Evolutionary conservation across 2,797 vertebrate species (phyloP).

Genomic region (Neoniphon sammara): DNA sequence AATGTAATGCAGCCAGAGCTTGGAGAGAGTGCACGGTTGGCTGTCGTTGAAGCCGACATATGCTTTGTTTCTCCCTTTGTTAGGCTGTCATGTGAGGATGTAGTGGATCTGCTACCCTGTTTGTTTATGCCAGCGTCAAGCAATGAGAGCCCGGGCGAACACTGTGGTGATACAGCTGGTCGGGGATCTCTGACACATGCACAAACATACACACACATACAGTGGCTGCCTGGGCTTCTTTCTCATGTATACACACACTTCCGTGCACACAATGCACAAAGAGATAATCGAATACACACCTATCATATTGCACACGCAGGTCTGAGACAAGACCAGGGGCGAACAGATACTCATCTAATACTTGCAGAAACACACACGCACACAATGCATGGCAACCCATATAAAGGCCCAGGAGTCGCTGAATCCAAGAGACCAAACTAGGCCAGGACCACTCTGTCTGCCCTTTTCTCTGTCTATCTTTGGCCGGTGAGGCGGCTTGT

Average conservation of each 20-base stretch:
- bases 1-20: slow-evolving; percentile 27
- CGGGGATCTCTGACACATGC: slow-evolving; percentile 45
- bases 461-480: slow-evolving; percentile 44
- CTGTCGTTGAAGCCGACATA: slow-evolving; percentile 41
- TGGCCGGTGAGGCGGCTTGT: slow-evolving; percentile 61
- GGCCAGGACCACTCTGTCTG: slow-evolving; percentile 47
- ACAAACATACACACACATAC: slow-evolving; percentile 46
- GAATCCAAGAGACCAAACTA: slow-evolving; percentile 32
- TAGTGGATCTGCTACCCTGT: slow-evolving; percentile 63
- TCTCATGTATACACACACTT: background rate
- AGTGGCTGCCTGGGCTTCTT: slow-evolving; percentile 60
- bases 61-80: slow-evolving; percentile 73
- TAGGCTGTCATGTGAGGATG: slow-evolving; percentile 72
- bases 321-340: slow-evolving; percentile 15
- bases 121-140: slow-evolving; percentile 66
- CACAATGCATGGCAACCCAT: slow-evolving; percentile 22
- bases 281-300: slow-evolving; percentile 41
- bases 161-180: slow-evolving; percentile 55
- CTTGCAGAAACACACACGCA: slow-evolving; percentile 13
- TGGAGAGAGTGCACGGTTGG: slow-evolving; percentile 17
- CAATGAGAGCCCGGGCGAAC: slow-evolving; percentile 29
- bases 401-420: slow-evolving; percentile 25
- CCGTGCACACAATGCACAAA: background rate
- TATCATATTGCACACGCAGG: slow-evolving; percentile 51
- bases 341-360: slow-evolving; percentile 41